Base-by-base conservation (phyloP, 2,797 vertebrate genomes). In the Natrix natrix region DNA sequence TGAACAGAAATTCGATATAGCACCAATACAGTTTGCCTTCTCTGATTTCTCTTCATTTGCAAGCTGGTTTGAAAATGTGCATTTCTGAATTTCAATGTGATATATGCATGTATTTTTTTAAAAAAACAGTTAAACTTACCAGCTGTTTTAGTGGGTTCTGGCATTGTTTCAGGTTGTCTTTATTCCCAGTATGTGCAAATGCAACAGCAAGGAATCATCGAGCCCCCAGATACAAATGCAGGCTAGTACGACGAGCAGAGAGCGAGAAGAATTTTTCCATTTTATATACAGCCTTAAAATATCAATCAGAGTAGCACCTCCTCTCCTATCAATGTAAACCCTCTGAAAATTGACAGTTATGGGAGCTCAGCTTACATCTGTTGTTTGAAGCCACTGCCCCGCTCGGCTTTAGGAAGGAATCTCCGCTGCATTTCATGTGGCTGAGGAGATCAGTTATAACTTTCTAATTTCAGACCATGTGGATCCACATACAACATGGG, bases 91-190 rank as follows among this genome's bases (percentile, higher is more conserved):
- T 91, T 69, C 20, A 28, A 32, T 17, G 0, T 0, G 5, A 16
- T 52, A 69, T 11, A 0, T 61, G 69, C 87, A 90, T 57, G 43
- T 48, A n/a, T 28, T 89, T 0, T 1, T 4, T 28, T n/a, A 66
- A 26, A 26, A 32, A 95, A 94, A 93, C 32, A 91, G 5, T 55
- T 90, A 93, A 43, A 74, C 98, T 98, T 97, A 98, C 98, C 98
- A 91, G 99, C 98, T 98, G 99, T 99, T 97, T 98, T 99, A 94
- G 98, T 98, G 97, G 99, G 99, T 98, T 99, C 99, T 96, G 99
- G 99, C 99, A 99, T 99, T 98, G 97, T 98, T 98, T 97, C 97
- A 97, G 94, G 91, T 96, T 96, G 97, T 97, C 96, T 96, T 97
- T 98, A 97, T 96, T 97, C 95, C 97, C 97, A 96, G 96, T 96